These are phyloP conservation scores for Leptopilina myrica DNA, from an alignment of 2,888 invertebrate genomes.

Conservation along the genomic window DNA sequence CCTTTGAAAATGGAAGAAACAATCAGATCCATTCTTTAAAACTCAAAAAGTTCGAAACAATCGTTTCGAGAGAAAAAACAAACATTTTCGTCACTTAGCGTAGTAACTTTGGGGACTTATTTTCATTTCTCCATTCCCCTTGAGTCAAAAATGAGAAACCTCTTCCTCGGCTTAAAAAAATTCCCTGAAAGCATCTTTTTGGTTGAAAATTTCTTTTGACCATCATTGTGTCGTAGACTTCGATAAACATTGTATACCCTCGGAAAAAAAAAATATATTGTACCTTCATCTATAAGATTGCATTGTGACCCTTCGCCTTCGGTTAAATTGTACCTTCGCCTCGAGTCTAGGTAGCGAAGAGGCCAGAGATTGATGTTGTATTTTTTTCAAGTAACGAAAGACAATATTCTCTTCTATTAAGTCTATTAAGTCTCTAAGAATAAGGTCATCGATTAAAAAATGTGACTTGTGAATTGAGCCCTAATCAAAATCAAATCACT, in stretches of 20 bases:
- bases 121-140: too few species aligned
- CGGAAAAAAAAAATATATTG: background rate
- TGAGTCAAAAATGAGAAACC: background rate
- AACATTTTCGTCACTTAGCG: too few species aligned
- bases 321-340: slow-evolving; percentile 12
- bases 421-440: slow-evolving; percentile 51
- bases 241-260: background rate
- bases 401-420: slow-evolving; percentile 69
- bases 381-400: slow-evolving; percentile 71
- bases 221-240: background rate
- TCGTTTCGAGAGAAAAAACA: too few species aligned
- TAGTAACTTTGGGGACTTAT: too few species aligned
- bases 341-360: slow-evolving; percentile 40
- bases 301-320: slow-evolving; percentile 3
- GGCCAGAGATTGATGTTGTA: slow-evolving; percentile 46
- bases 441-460: slow-evolving; percentile 48
- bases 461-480: slow-evolving; percentile 25
- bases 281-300: background rate
- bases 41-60: too few species aligned
- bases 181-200: background rate
- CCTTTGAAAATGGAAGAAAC: too few species aligned
- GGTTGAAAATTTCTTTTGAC: background rate
- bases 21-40: too few species aligned
- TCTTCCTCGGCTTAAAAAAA: too few species aligned
- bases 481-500: background rate